Percentiles rank a stretch among this genome's conserved stretches.
Evolutionary conservation across 2,113 vertebrate species (phyloP).

Genomic region (Mustela nigripes): DNA sequence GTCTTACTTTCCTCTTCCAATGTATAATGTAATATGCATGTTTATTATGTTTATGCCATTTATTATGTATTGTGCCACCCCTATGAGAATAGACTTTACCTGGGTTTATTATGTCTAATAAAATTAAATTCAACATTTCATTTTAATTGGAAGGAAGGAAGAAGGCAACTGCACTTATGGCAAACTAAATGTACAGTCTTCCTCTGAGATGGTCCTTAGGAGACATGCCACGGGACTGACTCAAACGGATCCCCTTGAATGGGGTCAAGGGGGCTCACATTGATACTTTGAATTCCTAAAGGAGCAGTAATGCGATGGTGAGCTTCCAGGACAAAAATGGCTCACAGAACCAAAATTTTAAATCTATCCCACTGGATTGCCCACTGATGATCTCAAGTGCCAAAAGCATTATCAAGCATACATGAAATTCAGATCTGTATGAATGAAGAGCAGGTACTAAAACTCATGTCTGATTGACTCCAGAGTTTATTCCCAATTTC

Average conservation of each 20-base stretch:
- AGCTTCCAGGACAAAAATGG: background rate
- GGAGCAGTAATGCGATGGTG: background rate
- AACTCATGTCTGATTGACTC: background rate
- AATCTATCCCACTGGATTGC: background rate
- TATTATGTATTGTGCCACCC: background rate
- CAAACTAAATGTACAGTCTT: background rate
- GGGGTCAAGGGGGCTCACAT: background rate
- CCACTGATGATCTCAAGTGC: background rate
- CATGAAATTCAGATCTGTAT: background rate
- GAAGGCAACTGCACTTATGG: background rate
- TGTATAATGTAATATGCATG: background rate
- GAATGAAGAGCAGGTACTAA: background rate
- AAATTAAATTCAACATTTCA: conserved; percentile 9
- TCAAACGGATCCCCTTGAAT: background rate
- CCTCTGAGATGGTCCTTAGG: background rate
- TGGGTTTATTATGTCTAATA: background rate
- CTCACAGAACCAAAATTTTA: background rate
- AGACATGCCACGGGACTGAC: background rate
- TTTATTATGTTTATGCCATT: background rate
- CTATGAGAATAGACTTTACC: background rate
- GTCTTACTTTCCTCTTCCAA: background rate
- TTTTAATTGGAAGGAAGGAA: background rate
- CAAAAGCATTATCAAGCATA: background rate
- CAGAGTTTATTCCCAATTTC: background rate
- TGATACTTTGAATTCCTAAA: background rate